Conservation (phyloP, 2,113 vertebrate species). For the Synodontis membranacea region DNA sequence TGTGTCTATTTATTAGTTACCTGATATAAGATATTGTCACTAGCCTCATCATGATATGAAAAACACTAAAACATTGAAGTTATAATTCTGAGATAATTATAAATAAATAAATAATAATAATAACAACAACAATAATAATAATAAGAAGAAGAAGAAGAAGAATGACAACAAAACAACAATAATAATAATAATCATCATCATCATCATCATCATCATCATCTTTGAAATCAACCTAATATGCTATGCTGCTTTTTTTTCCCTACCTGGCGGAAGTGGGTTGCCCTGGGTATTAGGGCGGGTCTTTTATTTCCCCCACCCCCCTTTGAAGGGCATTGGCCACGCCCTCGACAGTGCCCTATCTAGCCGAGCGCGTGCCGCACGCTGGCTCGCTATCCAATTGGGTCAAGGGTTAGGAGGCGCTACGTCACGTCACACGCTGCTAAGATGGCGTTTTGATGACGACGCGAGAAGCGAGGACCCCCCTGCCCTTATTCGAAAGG, state of each 20-base stretch:
- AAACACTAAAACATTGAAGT: no score
- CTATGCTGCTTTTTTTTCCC: background rate
- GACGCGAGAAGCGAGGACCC: conserved; percentile 54
- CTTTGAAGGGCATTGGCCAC: background rate
- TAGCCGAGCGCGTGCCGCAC: conserved; percentile 9
- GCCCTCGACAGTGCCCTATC: background rate
- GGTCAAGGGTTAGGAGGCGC: conserved; percentile 42
- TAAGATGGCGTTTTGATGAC: conserved; percentile 59
- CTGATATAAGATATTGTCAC: no score
- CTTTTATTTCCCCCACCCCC: background rate
- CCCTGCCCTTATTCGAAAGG: conserved; percentile 55
- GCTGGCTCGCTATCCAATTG: conserved; percentile 16
- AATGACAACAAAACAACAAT: no score
- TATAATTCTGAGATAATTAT: no score
- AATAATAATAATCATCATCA: no score
- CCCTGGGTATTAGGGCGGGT: background rate
- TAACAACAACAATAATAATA: no score
- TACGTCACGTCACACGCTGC: conserved; percentile 53
- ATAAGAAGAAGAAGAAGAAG: no score
- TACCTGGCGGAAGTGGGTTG: background rate
- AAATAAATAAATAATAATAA: no score
- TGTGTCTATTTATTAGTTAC: no score
- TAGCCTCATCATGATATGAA: no score
- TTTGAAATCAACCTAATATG: no score
- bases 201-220: no score